phyloP scores from a whole-genome alignment of 1,140 invertebrate genomes.

The Drosophila baimaii region DNA sequence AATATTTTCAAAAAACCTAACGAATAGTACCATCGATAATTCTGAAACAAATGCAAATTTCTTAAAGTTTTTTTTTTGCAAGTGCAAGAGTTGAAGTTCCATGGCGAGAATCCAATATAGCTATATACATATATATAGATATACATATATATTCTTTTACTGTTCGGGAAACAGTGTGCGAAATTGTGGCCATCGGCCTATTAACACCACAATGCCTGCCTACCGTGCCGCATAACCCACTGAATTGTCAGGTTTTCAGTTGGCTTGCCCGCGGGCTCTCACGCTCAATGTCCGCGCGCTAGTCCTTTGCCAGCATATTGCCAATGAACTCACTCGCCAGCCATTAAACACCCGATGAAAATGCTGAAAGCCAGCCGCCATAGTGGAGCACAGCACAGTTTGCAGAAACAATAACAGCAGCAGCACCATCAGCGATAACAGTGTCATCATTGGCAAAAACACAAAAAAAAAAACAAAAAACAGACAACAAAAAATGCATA shows the following conservation, averaged over 20 bases:
- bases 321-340: constrained; percentile 31
- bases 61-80: background rate
- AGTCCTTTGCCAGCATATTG: constrained; percentile 12
- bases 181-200: constrained; percentile 44
- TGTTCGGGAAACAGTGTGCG: background rate
- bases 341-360: constrained; percentile 52
- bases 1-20: no score
- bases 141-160: background rate
- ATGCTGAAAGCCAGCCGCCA: constrained; percentile 16
- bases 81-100: background rate
- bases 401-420: constrained; percentile 5
- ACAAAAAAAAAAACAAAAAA: background rate
- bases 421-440: constrained; percentile 24
- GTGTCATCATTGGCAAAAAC: constrained; percentile 11
- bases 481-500: background rate
- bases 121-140: background rate
- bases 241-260: constrained; percentile 27
- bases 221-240: constrained; percentile 25
- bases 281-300: constrained; percentile 1
- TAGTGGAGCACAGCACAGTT: background rate
- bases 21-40: no score
- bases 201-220: constrained; percentile 48
- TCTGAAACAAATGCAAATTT: no score
- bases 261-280: constrained; percentile 12
- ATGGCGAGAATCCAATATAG: background rate